Base-by-base conservation (phyloP, 2,113 vertebrate species). In the Pelvicachromis taeniatus region DNA sequence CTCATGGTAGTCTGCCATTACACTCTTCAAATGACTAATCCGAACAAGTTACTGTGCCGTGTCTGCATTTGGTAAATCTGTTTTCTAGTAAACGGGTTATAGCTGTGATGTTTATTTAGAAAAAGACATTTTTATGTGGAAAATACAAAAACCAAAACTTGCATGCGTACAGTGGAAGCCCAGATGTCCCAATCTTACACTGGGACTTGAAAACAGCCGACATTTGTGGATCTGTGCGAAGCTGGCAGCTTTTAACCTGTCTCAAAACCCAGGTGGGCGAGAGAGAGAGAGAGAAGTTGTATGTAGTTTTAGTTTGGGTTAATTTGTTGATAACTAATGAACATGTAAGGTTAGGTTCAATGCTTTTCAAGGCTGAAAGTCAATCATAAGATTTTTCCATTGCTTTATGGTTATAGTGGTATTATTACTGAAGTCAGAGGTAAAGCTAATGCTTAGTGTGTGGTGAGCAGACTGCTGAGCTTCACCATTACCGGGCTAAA, bases 281-380 rank as follows among this genome's bases (percentile, higher is more conserved):
- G 31, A 17, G 7, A 58, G 7, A 1, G 0, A 31, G 56, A 2
- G 58, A 61, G 31, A 61, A 61, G 58, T 0, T 61, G 31, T 0
- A 2, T 33, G 33, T 33, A 7, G 33, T 33, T 33, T 7, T 33
- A 7, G 33, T 6, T 0, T 21, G 33, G 59, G 10, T 63, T 63
- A 63, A 63, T 63, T 35, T 63, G 0, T 33, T 63, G 33, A 63
- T 21, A 63, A 63, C 19, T 63, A 1, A 63, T 63, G 59, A 63
- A 38, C 33, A 38, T 6, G 12, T 33, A 63, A 6, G 0, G 59
- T 38, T 21, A 0, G 38, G 19, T 38, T 63, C 31, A 12, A 12
- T 63, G 59, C 0, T 63, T 63, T 4, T 35, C 59, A 33, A 33
- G 31, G 31, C 31, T 33, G 5, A 12, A 31, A 61, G 58, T 61